A percentile compares a stretch with the other conserved stretches of the same genome.
Conservation (phyloP, 2,797 vertebrate species). For the Crenichthys baileyi region DNA sequence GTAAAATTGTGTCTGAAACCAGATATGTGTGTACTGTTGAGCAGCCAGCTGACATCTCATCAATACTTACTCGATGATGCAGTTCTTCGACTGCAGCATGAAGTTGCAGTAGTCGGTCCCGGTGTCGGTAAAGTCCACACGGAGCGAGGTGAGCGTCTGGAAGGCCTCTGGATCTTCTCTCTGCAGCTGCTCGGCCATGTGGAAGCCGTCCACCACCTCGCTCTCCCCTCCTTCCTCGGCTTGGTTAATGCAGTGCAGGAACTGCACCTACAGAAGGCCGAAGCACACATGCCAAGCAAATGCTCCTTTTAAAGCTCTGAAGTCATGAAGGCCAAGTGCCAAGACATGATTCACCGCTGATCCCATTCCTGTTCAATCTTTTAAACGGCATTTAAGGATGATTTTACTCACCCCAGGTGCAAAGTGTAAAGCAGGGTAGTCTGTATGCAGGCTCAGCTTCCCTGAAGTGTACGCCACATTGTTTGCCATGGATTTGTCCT, state of each 20-base stretch:
- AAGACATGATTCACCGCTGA: slow-evolving; percentile 6
- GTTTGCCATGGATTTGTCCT: slow-evolving; percentile 92
- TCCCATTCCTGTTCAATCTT: slow-evolving; percentile 11
- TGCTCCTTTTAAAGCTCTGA: slow-evolving; percentile 17
- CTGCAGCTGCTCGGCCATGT: slow-evolving; percentile 82
- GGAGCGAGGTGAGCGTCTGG: slow-evolving; percentile 83
- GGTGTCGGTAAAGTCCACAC: slow-evolving; percentile 89
- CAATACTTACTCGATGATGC: slow-evolving; percentile 88
- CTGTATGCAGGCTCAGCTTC: slow-evolving; percentile 90
- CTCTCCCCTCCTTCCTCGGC: slow-evolving; percentile 89
- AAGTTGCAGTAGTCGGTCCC: slow-evolving; percentile 94
- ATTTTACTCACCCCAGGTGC: slow-evolving; percentile 90
- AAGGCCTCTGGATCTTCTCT: slow-evolving; percentile 87
- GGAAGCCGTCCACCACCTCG: slow-evolving; percentile 91
- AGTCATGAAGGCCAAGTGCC: slow-evolving; percentile 8
- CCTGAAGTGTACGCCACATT: slow-evolving; percentile 94
- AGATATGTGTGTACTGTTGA: not conserved
- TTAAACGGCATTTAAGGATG: not conserved
- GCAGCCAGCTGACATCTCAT: not conserved
- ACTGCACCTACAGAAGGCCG: slow-evolving; percentile 84
- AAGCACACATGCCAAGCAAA: slow-evolving; percentile 23
- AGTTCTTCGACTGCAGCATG: slow-evolving; percentile 90
- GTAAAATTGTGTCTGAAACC: not conserved
- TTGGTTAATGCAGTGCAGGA: slow-evolving; percentile 92
- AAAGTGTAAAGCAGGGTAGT: slow-evolving; percentile 91